These are phyloP conservation scores for Pseudomyrmex pallidus DNA, from an alignment of 1,140 invertebrate genomes.

Conservation along the genomic window DNA sequence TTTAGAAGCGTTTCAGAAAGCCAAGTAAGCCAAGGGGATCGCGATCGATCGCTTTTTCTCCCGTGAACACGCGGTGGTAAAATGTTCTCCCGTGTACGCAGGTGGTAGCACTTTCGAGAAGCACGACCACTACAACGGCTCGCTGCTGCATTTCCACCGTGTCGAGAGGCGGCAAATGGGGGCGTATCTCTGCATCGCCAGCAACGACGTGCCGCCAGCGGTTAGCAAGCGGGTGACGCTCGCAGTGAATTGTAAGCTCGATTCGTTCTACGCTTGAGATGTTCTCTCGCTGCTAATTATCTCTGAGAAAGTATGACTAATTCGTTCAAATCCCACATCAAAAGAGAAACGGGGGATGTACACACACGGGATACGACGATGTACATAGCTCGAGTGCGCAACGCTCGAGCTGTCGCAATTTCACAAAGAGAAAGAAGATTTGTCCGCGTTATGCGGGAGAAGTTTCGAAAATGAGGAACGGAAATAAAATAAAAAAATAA, in stretches of 20 bases:
- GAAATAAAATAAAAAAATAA: neutral
- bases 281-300: conserved; percentile 51
- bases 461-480: neutral
- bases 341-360: no score
- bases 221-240: conserved; percentile 94
- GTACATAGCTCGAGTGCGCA: neutral
- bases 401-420: neutral
- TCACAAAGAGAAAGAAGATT: neutral
- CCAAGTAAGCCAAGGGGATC: neutral
- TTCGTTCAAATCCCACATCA: neutral
- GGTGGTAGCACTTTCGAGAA: conserved; percentile 70
- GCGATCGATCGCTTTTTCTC: conserved; percentile 45
- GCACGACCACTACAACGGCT: conserved; percentile 87
- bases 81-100: conserved; percentile 64
- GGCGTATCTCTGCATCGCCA: conserved; percentile 94
- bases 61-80: conserved; percentile 35
- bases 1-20: neutral
- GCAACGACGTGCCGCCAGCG: conserved; percentile 95
- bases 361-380: no score
- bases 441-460: neutral
- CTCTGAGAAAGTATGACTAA: conserved; percentile 42
- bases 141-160: conserved; percentile 89
- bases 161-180: conserved; percentile 94
- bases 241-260: conserved; percentile 93
- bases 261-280: conserved; percentile 24